Evolutionary conservation across 30 jellyfish, hydroid and myxozoan species (phyloP).

Genomic region (Clytia hemisphaerica): DNA sequence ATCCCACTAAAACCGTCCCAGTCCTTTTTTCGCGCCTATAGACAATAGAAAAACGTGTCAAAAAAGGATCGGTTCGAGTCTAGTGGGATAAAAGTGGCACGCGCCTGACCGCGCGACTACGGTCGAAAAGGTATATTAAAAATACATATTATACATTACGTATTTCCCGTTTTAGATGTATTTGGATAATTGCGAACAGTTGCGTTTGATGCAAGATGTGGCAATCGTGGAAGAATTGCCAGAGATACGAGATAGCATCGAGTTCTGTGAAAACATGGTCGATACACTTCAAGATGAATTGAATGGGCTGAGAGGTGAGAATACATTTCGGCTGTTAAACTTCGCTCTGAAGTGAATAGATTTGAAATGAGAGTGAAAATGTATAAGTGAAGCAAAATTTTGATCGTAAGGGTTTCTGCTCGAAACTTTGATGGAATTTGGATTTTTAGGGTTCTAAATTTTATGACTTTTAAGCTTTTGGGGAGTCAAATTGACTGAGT

Average conservation of each 20-base stretch:
- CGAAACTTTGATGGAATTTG: background rate
- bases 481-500: too few species aligned
- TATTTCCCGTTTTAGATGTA: slow-evolving; percentile 31
- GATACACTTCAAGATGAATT: slow-evolving; percentile 77
- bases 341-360: background rate
- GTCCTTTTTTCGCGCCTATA: too few species aligned
- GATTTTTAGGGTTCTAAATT: background rate
- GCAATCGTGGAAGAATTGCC: slow-evolving; percentile 66
- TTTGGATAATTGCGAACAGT: slow-evolving; percentile 51
- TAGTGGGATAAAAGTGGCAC: too few species aligned
- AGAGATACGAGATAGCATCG: slow-evolving; percentile 78
- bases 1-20: too few species aligned
- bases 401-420: background rate
- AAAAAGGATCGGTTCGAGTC: too few species aligned
- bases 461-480: too few species aligned
- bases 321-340: background rate
- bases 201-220: slow-evolving; percentile 61
- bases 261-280: slow-evolving; percentile 75
- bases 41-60: too few species aligned
- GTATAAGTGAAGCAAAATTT: background rate
- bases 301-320: slow-evolving; percentile 58
- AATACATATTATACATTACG: too few species aligned
- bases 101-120: too few species aligned
- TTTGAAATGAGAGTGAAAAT: background rate
- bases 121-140: too few species aligned